These are phyloP conservation scores for Diadumene lineata DNA, from an alignment of 92 coral and sea anemone species.

Conservation along the genomic window DNA sequence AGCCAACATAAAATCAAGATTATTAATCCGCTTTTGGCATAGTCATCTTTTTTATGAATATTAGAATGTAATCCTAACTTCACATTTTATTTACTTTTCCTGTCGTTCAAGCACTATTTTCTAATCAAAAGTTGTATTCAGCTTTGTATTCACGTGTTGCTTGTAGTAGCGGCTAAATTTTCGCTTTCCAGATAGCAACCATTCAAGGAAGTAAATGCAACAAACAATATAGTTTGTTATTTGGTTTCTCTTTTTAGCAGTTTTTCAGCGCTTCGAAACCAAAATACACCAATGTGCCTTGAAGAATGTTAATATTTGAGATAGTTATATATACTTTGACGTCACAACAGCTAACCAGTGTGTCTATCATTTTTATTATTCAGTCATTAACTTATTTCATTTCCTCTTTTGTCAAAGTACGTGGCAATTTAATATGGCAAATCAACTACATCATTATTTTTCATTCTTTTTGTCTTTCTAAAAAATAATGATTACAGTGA, in stretches of 20 bases:
- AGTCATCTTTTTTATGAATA: no score
- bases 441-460: constrained; percentile 12
- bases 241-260: not conserved
- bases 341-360: constrained; percentile 34
- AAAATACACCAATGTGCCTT: not conserved
- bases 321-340: no score
- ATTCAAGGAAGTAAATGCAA: not conserved
- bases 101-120: not conserved
- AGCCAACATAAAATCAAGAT: not conserved
- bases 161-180: not conserved
- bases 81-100: no score
- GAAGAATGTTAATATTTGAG: no score
- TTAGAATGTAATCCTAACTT: no score
- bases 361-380: constrained; percentile 25
- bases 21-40: no score
- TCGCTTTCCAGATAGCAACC: not conserved
- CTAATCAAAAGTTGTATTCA: not conserved
- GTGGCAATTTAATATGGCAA: constrained; percentile 6
- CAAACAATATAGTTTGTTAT: constrained; percentile 1
- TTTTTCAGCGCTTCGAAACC: constrained; percentile 14
- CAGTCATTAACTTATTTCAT: constrained; percentile 32
- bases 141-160: not conserved
- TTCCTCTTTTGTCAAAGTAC: constrained; percentile 38
- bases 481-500: constrained; percentile 3
- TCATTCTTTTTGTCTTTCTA: constrained; percentile 8